Base-by-base conservation (phyloP, 2,888 invertebrate species). In the Apamea monoglypha region DNA sequence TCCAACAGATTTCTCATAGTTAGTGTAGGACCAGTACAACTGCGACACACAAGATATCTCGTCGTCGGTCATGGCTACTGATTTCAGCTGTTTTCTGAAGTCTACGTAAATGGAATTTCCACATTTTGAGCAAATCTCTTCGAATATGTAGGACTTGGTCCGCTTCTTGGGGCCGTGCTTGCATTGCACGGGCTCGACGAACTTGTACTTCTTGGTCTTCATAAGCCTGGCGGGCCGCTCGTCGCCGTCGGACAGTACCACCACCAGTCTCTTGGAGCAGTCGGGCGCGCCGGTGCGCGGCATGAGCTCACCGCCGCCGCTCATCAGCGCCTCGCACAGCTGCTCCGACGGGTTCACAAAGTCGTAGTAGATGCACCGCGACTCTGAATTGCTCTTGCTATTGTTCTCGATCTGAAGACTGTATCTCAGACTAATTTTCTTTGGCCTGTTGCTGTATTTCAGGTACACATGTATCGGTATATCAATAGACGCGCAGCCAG, bases 401-500 rank as follows among this genome's bases (percentile, higher is more conserved):
- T 94, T 95, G 91, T 94, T 96, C 87, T 96, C 96, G 75, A 96
- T 96, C 81, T 95, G 94, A 68, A 97, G 92, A 83, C 95, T 95
- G 91, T 97, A 97, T 83, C 93, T 91, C 82, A 97, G 92, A 36
- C 95, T 94, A 71, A 97, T 96, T 91, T 95, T 96, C 92, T 95
- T 96, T 92, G 96, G 96, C 86, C 94, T 94, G 87, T 89, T 93
- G 91, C 94, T 95, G 90, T 93, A 94, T 91, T 97, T 97, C 91
- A 97, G 93, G 93, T 96, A 96, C 91, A 97, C 96, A 92, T 97
- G 94, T 75, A 97, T 96, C 61, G 97, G 97, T 90, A 97, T 96
- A 72, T 96, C 96, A 78, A 96, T 95, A 44, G 96, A 96, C 44
- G 95, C 94, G 91, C 95, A 95, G 71, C 96, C 96, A 59, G 97